Conservation (phyloP, 2,113 vertebrate species). For the Brachyhypopomus gauderio region DNA sequence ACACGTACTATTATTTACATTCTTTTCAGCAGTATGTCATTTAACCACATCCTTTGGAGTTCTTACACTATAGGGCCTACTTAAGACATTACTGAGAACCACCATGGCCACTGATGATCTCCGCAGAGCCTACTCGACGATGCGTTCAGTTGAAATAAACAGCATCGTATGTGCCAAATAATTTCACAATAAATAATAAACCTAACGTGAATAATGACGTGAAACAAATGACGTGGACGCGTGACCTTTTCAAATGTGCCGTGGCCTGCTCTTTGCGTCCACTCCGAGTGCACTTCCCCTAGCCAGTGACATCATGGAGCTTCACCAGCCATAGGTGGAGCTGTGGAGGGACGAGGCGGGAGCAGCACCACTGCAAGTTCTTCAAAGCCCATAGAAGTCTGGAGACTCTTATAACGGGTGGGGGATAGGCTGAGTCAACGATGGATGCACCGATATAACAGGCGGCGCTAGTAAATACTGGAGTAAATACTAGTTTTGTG, state of each 20-base stretch:
- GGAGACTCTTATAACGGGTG: slow-evolving; percentile 61
- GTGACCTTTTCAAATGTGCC: too few relatives aligned
- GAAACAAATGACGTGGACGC: background rate
- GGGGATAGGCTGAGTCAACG: slow-evolving; percentile 29
- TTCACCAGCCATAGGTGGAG: slow-evolving; percentile 73
- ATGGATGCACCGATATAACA: background rate
- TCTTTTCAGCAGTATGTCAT: too few relatives aligned
- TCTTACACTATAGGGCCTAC: too few relatives aligned
- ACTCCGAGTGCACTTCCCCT: background rate
- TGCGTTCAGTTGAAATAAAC: too few relatives aligned
- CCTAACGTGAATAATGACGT: too few relatives aligned
- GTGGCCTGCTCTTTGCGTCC: background rate
- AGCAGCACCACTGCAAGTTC: slow-evolving; percentile 51
- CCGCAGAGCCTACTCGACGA: too few relatives aligned
- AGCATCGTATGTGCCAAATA: background rate
- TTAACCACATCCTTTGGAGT: too few relatives aligned
- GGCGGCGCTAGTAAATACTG: slow-evolving; percentile 1
- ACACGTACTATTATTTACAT: too few relatives aligned
- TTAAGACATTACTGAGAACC: too few relatives aligned
- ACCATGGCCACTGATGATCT: too few relatives aligned
- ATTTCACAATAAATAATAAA: background rate
- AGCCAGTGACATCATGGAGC: slow-evolving; percentile 65
- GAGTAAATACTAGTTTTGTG: background rate
- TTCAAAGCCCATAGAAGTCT: slow-evolving; percentile 41
- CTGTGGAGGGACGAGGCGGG: slow-evolving; percentile 63